These are phyloP conservation scores for Melieria picta DNA, from an alignment of 2,888 invertebrate species.

Conservation along the genomic window DNA sequence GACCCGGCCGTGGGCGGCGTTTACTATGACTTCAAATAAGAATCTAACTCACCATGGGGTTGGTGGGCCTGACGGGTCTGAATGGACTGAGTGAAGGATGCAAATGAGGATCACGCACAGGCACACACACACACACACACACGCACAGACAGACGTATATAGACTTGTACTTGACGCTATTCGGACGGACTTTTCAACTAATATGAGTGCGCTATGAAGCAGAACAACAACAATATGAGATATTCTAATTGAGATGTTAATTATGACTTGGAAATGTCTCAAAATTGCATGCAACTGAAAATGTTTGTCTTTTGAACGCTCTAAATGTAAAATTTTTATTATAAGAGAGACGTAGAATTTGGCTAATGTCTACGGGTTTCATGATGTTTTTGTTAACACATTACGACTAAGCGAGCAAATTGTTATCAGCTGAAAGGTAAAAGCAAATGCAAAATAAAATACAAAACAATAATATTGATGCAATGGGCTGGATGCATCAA, in stretches of 20 bases:
- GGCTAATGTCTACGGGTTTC: neutral
- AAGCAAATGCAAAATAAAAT: neutral
- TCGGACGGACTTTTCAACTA: no score
- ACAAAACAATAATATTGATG: constrained; percentile 25
- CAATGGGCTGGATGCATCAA: constrained; percentile 32
- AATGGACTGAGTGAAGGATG: neutral
- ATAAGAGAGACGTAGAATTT: constrained; percentile 18
- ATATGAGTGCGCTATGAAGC: no score
- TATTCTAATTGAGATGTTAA: neutral
- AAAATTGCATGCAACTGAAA: neutral
- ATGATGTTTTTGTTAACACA: neutral
- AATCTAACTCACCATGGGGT: neutral
- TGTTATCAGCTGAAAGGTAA: constrained; percentile 5
- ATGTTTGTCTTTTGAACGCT: constrained; percentile 15
- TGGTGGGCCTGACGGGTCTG: neutral
- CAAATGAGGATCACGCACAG: neutral
- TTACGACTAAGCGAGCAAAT: neutral
- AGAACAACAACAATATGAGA: neutral
- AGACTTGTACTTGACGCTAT: no score
- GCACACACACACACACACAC: neutral
- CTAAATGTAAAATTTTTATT: constrained; percentile 29
- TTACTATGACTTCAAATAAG: constrained; percentile 37
- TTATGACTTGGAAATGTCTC: neutral
- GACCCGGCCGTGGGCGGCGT: constrained; percentile 14
- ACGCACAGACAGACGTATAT: neutral